These are phyloP conservation scores for Loxodonta africana DNA, from an alignment of 2,113 vertebrate species.

Conservation along the genomic window DNA sequence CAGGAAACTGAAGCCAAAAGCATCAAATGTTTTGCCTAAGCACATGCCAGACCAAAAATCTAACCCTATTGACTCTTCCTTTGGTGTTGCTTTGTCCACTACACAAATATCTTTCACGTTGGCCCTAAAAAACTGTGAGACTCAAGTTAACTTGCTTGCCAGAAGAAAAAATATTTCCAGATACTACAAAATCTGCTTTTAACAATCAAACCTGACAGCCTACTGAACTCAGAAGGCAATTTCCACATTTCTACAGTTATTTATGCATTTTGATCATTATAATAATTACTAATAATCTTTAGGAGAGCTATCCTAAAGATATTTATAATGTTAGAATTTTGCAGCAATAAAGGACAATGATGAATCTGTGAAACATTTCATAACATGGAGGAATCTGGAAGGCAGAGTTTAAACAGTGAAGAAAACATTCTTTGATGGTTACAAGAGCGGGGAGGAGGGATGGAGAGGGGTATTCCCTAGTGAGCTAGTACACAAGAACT, in stretches of 20 bases:
- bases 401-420: too few species aligned
- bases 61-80: background rate
- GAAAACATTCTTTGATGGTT: too few species aligned
- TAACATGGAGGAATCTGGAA: too few species aligned
- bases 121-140: background rate
- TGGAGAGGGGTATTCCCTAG: too few species aligned
- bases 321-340: slow-evolving; percentile 9
- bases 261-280: background rate
- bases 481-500: too few species aligned
- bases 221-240: background rate
- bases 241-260: background rate
- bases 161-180: background rate
- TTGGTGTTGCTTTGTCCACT: background rate
- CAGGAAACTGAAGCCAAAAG: background rate
- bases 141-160: background rate
- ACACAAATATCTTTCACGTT: background rate
- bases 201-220: background rate
- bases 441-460: too few species aligned
- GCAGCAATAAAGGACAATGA: too few species aligned
- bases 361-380: too few species aligned
- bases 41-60: background rate
- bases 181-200: background rate
- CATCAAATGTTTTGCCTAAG: background rate
- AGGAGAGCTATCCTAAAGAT: too few species aligned
- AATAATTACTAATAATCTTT: background rate